A percentile compares a stretch with the other conserved stretches of the same genome.
Conservation (phyloP, 2,888 invertebrate species). For the Drosophila nigritarsus region DNA sequence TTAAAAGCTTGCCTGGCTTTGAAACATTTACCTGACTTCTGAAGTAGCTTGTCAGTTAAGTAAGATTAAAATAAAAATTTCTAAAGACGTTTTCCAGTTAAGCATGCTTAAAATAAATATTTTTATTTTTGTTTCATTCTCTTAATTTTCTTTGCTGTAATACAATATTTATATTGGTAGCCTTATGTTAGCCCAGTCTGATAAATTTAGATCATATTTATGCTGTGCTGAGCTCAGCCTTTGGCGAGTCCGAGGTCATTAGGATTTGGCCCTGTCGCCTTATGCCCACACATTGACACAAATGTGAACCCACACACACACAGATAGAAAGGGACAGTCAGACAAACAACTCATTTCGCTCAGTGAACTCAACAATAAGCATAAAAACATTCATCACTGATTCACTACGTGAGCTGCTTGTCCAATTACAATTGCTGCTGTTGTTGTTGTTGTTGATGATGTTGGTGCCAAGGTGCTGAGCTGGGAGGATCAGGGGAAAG, state of each 20-base stretch:
- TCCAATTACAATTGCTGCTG: constrained; percentile 59
- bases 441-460: neutral
- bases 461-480: constrained; percentile 67
- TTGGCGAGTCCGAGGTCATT: constrained; percentile 24
- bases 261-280: constrained; percentile 28
- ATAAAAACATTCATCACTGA: constrained; percentile 81
- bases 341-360: constrained; percentile 80
- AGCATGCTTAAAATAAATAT: neutral
- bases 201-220: constrained; percentile 3
- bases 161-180: neutral
- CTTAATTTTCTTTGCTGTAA: neutral
- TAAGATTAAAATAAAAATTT: neutral
- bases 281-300: constrained; percentile 44
- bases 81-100: no score
- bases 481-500: neutral
- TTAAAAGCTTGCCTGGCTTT: no score
- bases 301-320: constrained; percentile 28
- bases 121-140: neutral
- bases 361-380: constrained; percentile 82
- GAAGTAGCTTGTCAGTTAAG: neutral
- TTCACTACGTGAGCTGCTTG: constrained; percentile 79
- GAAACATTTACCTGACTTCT: neutral
- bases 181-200: neutral
- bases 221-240: neutral
- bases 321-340: constrained; percentile 22